Evolutionary conservation across 2,113 vertebrate species (phyloP), one percentile per base, ranked within the genome.

Genomic region (Etia nguti): DNA sequence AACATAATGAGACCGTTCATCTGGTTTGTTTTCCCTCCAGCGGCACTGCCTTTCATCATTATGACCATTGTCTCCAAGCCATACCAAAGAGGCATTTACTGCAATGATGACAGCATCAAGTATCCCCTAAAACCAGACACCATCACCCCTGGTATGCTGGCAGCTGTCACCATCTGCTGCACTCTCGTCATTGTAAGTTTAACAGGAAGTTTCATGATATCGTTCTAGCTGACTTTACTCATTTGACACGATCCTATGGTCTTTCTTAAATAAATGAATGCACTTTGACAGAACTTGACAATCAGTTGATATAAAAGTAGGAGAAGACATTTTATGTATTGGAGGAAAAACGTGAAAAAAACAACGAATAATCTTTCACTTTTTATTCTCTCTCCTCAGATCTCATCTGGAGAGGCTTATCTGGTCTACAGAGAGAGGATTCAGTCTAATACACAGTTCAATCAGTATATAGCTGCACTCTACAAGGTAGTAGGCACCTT

Each of bases 51-150:
- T 24, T 99, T 97, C 34, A 9, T 96, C 90, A 95, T 98, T 90
- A 96, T 99, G 96, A 98, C 96, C 0, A 89, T 98, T 62, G 93
- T 98, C 77, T 98, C 94, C 82, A 91, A 96, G 24, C 99, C 98
- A 0, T 98, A 98, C 94, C 94, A 97, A 80, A 92, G 98, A 12
- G 98, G 97, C 0, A 95, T 99, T 91, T 97, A 98, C 95, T 99
- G 99, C 13, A 88, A 95, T 0, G 98, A 99, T 1, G 96, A 97
- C 81, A 97, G 97, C 95, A 99, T 99, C 94, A 96, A 83, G 50
- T 99, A 99, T 92, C 99, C 99, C 7, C 94, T 98, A 86, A 97
- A 96, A 86, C 88, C 94, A 0, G 98, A 99, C 94, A 99, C 99
- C 93, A 98, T 99, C 94, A 98, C 98, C 8, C 97, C 98, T 0